Evolutionary conservation across 2,113 vertebrate species (phyloP), one percentile per base, ranked within the genome.

Genomic region (Zosterops hypoxanthus): DNA sequence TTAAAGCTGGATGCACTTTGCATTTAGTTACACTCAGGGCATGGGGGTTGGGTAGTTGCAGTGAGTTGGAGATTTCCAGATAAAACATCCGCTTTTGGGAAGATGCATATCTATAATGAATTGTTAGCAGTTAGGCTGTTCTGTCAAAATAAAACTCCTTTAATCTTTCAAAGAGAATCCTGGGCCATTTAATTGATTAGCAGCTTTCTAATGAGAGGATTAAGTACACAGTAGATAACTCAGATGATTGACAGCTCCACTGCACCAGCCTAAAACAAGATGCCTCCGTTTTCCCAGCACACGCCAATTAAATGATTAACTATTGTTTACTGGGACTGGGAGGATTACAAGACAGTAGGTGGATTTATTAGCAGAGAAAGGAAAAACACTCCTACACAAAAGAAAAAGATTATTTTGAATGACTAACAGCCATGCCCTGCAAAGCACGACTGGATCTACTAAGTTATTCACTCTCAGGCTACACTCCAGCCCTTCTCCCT

Each of bases 311-410:
- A 91, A 64, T 1, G 7, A 83, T 92, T 86, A 82, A 90, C 33
- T 75, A 76, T 78, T 94, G 91, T 85, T 94, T 92, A 92, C 91
- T 57, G 70, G 88, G n/a, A 49, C 60, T 12, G 42, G 56, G 52
- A 72, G 57, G n/a, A 95, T 85, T 92, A 91, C 88, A 96, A 95
- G 94, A 92, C 92, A 81, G 90, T 91, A 95, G 94, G 93, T 94
- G 94, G 86, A 79, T 93, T 94, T 95, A 96, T 95, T 95, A 96
- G 69, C 46, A 88, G 89, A 78, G 91, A 92, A 96, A 94, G 94
- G 92, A 91, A 94, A 97, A 95, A 91, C 72, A 91, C 88, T 92
- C 88, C 94, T 79, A 86, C 92, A 75, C 39, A 66, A 64, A 75
- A 91, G 55, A 81, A 81, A 56, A 94, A 78, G 68, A 71, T 66